Conservation (phyloP, 2,797 vertebrate genomes). For the Columba guinea region DNA sequence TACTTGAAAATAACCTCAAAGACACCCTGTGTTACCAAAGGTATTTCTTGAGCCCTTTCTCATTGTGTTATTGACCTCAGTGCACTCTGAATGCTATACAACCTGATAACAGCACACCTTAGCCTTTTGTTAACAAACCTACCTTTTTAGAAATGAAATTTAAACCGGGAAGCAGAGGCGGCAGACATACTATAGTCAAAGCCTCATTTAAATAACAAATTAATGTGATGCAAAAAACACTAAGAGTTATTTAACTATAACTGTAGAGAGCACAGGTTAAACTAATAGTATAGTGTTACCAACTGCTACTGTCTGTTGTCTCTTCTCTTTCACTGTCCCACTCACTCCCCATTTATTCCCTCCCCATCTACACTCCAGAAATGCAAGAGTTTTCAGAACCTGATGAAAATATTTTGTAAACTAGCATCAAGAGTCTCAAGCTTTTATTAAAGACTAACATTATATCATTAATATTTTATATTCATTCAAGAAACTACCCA, state of each 20-base stretch:
- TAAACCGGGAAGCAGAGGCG: background rate
- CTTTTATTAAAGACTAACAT: background rate
- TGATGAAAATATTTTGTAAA: background rate
- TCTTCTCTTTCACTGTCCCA: background rate
- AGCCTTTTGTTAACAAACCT: background rate
- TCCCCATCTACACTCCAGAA: background rate
- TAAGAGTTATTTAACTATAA: background rate
- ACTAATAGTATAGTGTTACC: background rate
- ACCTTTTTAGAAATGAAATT: background rate
- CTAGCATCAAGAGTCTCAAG: background rate
- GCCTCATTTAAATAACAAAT: background rate
- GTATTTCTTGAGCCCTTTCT: background rate
- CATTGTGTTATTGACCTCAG: background rate
- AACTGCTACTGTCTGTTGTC: slow-evolving; percentile 1
- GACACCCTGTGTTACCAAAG: background rate
- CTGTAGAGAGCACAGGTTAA: slow-evolving; percentile 10
- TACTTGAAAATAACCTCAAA: background rate
- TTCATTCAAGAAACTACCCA: background rate
- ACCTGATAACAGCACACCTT: background rate
- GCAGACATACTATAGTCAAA: accelerated
- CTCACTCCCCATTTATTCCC: background rate
- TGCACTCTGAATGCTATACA: background rate
- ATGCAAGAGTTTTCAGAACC: background rate
- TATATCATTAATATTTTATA: background rate
- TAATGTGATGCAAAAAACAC: background rate